Conservation (phyloP, 2,888 invertebrate species). For the Mactromeris polynyma region DNA sequence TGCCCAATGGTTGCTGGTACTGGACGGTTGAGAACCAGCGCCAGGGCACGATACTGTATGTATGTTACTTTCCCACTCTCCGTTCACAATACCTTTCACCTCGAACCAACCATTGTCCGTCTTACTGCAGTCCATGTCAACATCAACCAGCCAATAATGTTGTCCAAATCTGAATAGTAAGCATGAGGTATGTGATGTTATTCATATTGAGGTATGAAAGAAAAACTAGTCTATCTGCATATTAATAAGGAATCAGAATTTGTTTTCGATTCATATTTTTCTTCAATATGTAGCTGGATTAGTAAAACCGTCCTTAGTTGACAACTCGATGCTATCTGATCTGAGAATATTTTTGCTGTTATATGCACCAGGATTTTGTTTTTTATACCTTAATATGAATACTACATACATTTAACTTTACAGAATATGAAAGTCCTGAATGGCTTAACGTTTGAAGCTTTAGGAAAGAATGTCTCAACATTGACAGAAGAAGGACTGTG, state of each 20-base stretch:
- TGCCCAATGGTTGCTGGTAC: conserved; percentile 86
- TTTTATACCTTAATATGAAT: too few relatives aligned
- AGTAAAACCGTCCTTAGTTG: background rate
- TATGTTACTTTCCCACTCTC: conserved; percentile 86
- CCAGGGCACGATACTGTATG: conserved; percentile 76
- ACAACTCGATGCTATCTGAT: too few relatives aligned
- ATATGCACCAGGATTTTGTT: too few relatives aligned
- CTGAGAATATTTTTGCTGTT: too few relatives aligned
- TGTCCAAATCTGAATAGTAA: conserved; percentile 85
- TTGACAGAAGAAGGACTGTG: too few relatives aligned
- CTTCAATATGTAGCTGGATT: background rate
- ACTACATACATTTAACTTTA: too few relatives aligned
- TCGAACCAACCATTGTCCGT: conserved; percentile 87
- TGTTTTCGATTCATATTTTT: background rate
- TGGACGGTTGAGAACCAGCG: conserved; percentile 67
- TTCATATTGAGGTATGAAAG: too few relatives aligned
- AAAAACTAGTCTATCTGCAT: too few relatives aligned
- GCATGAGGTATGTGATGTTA: background rate
- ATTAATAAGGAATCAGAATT: too few relatives aligned
- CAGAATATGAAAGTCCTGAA: too few relatives aligned
- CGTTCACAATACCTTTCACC: conserved; percentile 85
- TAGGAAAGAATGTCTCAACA: too few relatives aligned
- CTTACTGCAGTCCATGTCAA: conserved; percentile 87
- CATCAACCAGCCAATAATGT: conserved; percentile 87
- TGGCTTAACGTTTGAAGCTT: too few relatives aligned